Percentiles rank a stretch among this genome's conserved stretches.
Evolutionary conservation across 2,113 vertebrate species (phyloP).

Genomic region (Anseranas semipalmata): DNA sequence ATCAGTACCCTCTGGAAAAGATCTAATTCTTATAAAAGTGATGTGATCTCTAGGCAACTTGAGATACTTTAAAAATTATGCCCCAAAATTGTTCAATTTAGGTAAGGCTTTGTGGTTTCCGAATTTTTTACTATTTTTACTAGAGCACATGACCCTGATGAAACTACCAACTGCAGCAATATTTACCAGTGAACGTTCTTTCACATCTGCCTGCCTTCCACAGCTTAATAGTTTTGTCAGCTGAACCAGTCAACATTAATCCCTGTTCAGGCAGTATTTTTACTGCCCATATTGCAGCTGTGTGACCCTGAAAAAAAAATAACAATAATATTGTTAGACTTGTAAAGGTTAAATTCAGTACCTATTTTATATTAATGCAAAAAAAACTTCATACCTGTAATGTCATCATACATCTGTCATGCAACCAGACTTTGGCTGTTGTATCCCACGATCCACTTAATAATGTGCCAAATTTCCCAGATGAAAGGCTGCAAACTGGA

Average conservation of each 20-base stretch:
- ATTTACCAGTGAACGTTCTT: constrained; percentile 88
- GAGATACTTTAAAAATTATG: not conserved
- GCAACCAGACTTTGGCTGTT: constrained; percentile 96
- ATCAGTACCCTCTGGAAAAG: not conserved
- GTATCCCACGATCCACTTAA: constrained; percentile 98
- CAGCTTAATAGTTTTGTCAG: constrained; percentile 96
- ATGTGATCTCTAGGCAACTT: not conserved
- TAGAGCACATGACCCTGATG: fast-evolving
- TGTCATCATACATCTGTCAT: constrained; percentile 98
- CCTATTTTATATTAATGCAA: not conserved
- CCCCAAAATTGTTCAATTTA: not conserved
- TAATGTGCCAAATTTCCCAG: constrained; percentile 96
- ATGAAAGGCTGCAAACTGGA: constrained; percentile 93
- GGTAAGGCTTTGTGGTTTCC: fast-evolving
- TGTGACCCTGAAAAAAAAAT: constrained; percentile 84
- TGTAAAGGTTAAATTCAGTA: not conserved
- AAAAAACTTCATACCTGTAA: constrained; percentile 84
- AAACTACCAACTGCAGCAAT: not conserved
- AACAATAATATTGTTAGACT: not conserved
- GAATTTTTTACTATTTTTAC: not conserved
- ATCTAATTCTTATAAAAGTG: not conserved
- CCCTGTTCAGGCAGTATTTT: constrained; percentile 94
- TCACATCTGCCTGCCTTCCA: constrained; percentile 98
- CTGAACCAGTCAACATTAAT: constrained; percentile 95
- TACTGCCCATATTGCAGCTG: constrained; percentile 94